These are phyloP conservation scores for Nyctibius bracteatus DNA, from an alignment of 2,113 vertebrate species.

Conservation along the genomic window DNA sequence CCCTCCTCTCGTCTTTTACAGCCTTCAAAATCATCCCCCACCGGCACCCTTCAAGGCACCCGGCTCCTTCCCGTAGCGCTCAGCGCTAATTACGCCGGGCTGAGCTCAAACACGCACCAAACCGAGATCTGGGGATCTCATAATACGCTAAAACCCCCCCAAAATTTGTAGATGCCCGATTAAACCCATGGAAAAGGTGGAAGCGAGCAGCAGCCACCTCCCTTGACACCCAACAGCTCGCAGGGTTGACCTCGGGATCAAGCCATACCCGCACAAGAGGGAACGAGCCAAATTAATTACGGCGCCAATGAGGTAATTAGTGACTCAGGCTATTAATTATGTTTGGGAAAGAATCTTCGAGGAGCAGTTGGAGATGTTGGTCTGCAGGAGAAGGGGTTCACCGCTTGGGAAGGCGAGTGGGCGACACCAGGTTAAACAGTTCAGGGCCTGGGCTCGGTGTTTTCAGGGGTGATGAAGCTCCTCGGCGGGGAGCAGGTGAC, in stretches of 20 bases:
- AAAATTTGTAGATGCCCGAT: rapidly evolving
- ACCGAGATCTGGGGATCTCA: not conserved
- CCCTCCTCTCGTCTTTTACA: not conserved
- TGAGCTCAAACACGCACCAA: rapidly evolving
- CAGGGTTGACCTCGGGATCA: not conserved
- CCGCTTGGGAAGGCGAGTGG: not conserved
- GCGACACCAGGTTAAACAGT: not conserved
- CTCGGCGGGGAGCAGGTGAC: rapidly evolving
- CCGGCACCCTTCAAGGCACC: not conserved
- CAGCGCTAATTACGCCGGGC: rapidly evolving
- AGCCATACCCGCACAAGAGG: rapidly evolving
- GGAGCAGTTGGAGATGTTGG: rapidly evolving
- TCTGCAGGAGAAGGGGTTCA: not conserved
- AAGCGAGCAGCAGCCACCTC: rapidly evolving
- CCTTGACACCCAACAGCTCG: rapidly evolving
- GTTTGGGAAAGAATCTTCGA: not conserved
- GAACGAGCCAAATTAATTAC: not conserved
- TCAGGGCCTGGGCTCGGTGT: rapidly evolving
- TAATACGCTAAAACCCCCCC: too few species aligned
- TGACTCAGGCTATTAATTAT: not conserved
- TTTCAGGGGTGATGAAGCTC: rapidly evolving
- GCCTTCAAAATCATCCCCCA: not conserved
- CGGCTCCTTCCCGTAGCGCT: rapidly evolving
- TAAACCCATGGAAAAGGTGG: too few species aligned
- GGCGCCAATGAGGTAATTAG: not conserved